A percentile compares a stretch with the other conserved stretches of the same genome.
Conservation (phyloP, 2,888 invertebrate genomes). For the Calameuta pallipes region DNA sequence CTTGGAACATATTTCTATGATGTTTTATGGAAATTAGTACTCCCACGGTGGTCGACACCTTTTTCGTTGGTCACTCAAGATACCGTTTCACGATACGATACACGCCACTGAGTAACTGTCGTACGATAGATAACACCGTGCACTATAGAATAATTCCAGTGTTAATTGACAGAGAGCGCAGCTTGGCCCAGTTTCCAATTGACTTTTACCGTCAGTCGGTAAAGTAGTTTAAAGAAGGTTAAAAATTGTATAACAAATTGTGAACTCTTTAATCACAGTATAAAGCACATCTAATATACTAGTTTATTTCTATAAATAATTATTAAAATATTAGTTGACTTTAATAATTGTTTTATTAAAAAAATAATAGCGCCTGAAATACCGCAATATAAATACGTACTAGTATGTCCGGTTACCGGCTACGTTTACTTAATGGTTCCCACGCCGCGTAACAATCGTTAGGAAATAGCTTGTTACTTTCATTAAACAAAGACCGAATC, state of each 20-base stretch:
- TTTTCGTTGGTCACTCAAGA: background rate
- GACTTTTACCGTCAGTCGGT: background rate
- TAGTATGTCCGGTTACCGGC: background rate
- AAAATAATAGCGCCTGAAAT: background rate
- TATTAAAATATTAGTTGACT: background rate
- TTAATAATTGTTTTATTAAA: background rate
- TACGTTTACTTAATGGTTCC: background rate
- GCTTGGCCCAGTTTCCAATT: background rate
- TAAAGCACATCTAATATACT: background rate
- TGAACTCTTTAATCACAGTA: background rate
- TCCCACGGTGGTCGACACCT: background rate
- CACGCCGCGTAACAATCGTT: background rate
- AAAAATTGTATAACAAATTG: background rate
- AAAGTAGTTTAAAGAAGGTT: background rate
- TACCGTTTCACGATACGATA: background rate
- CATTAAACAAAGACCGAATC: background rate
- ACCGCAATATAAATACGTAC: background rate
- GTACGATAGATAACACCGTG: background rate
- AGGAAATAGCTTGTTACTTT: background rate
- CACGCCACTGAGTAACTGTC: background rate
- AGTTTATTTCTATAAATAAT: background rate
- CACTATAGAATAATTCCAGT: background rate
- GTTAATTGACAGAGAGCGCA: background rate
- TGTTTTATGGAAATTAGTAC: background rate
- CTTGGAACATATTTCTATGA: background rate